phyloP scores from a whole-genome alignment of 2,797 vertebrate species.

The Corythornis leucogaster region DNA sequence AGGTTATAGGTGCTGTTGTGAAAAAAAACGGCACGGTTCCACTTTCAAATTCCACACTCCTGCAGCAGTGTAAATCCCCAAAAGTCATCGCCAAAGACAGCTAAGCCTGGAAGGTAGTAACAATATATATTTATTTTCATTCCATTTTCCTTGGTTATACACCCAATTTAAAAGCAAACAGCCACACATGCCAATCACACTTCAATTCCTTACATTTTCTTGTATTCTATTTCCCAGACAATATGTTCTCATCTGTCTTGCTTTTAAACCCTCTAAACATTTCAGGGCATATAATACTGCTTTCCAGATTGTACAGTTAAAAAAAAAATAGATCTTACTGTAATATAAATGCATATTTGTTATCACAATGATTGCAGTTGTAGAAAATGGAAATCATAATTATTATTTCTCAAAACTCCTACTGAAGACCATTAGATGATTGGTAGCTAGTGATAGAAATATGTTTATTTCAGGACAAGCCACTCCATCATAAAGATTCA shows the following conservation, averaged over 20 bases:
- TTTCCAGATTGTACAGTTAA: neutral
- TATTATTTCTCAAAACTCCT: neutral
- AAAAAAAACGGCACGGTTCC: neutral
- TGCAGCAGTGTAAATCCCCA: neutral
- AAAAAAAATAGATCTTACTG: neutral
- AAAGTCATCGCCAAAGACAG: neutral
- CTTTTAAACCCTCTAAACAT: conserved; percentile 1
- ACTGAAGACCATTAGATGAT: neutral
- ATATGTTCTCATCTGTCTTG: neutral
- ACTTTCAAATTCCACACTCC: neutral
- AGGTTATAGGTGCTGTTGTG: neutral
- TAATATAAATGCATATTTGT: neutral
- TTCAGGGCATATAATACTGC: neutral
- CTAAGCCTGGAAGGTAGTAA: neutral
- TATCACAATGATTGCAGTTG: neutral
- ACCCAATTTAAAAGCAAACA: neutral
- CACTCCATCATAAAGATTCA: neutral
- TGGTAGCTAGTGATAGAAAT: neutral
- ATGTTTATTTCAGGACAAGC: neutral
- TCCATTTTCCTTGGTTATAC: neutral
- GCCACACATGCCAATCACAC: neutral
- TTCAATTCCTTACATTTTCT: conserved; percentile 8
- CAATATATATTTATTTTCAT: neutral
- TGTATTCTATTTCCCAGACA: conserved; percentile 4
- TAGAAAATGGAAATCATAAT: neutral